Evolutionary conservation across 1,140 invertebrate species (phyloP).

Genomic region (Drosophila suzukii): DNA sequence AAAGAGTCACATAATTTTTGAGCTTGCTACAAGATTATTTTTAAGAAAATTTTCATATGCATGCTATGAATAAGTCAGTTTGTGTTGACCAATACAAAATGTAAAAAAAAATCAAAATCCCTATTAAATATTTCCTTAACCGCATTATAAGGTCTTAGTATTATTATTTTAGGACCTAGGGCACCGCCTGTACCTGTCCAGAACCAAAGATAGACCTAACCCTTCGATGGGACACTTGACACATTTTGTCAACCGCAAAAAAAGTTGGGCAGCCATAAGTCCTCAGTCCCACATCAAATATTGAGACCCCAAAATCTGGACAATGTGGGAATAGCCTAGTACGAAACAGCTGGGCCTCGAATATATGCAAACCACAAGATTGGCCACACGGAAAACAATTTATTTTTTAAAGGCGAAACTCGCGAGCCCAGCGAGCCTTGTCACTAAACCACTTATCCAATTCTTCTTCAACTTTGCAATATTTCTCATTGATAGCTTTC

Average conservation of each 20-base stretch:
- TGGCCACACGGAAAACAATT: conserved; percentile 1
- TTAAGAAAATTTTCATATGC: too few relatives aligned
- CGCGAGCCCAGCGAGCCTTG: not conserved
- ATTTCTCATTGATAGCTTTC: fast-evolving
- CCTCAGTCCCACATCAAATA: conserved; percentile 38
- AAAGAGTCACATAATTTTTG: too few relatives aligned
- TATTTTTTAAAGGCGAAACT: conserved; percentile 1
- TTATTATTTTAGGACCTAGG: not conserved
- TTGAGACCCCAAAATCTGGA: conserved; percentile 4
- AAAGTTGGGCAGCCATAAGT: conserved; percentile 1
- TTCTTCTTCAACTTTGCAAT: not conserved
- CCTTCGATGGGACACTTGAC: conserved; percentile 21
- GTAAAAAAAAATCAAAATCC: too few relatives aligned
- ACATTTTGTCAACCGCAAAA: conserved; percentile 21
- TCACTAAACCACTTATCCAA: not conserved
- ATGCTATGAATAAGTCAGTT: too few relatives aligned
- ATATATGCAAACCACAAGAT: not conserved
- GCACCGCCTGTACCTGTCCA: too few relatives aligned
- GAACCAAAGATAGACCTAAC: not conserved
- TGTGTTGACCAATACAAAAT: too few relatives aligned
- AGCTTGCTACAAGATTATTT: too few relatives aligned
- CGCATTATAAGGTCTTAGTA: too few relatives aligned
- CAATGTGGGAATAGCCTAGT: conserved; percentile 18
- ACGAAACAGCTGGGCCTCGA: conserved; percentile 5
- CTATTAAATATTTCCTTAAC: too few relatives aligned